A percentile compares a stretch with the other conserved stretches of the same genome.
Conservation (phyloP, 92 coral and sea anemone genomes). For the Montipora capitata region DNA sequence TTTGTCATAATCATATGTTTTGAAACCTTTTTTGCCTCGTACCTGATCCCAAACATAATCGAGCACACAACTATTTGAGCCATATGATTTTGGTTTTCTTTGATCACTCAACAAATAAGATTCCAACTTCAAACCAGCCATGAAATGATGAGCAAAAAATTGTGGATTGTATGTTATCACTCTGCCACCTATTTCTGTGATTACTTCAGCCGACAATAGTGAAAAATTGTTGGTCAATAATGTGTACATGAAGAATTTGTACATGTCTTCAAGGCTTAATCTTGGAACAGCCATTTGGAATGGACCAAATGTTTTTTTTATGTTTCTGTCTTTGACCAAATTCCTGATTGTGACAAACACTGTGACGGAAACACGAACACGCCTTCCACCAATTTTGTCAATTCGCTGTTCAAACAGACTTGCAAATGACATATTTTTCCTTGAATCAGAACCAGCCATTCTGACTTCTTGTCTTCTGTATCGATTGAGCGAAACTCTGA, state of each 20-base stretch:
- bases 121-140: slow-evolving; percentile 31
- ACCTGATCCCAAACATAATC: slow-evolving; percentile 60
- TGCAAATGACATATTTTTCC: too few relatives aligned
- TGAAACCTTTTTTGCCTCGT: slow-evolving; percentile 39
- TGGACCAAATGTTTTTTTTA: not conserved
- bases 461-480: too few relatives aligned
- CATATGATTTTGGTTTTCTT: slow-evolving; percentile 4
- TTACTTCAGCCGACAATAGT: not conserved
- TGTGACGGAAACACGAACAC: too few relatives aligned
- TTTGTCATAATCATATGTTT: slow-evolving; percentile 42
- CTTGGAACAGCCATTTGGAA: not conserved
- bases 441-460: too few relatives aligned
- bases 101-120: slow-evolving; percentile 33
- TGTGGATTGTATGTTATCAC: not conserved
- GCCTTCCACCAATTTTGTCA: too few relatives aligned
- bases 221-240: not conserved
- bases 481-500: too few relatives aligned
- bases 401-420: too few relatives aligned
- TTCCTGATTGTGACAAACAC: too few relatives aligned
- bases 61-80: slow-evolving; percentile 30
- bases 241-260: too few relatives aligned
- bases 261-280: too few relatives aligned
- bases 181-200: not conserved
- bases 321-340: too few relatives aligned
- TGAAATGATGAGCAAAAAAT: not conserved